phyloP scores from a whole-genome alignment of 2,113 vertebrate species.

The Megaceryle torquata region DNA sequence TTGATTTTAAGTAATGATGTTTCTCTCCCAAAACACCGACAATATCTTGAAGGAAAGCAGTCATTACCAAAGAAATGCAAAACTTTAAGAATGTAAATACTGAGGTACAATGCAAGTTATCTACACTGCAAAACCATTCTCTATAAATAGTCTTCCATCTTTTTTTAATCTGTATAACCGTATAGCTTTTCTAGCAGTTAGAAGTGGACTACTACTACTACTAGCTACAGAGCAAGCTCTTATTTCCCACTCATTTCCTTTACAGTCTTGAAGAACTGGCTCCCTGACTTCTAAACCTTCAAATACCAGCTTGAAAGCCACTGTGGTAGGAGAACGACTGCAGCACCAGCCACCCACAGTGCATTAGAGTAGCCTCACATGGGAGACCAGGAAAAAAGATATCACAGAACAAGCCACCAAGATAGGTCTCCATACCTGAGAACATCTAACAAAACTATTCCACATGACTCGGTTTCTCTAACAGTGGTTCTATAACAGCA shows the following conservation, averaged over 20 bases:
- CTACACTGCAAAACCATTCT: background rate
- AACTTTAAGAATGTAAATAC: background rate
- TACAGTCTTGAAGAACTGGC: background rate
- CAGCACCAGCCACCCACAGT: background rate
- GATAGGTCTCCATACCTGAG: fast-evolving
- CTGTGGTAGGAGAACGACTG: fast-evolving
- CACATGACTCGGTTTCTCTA: background rate
- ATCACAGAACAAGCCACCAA: background rate
- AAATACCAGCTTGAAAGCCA: background rate
- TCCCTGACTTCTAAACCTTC: background rate
- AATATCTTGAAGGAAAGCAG: background rate
- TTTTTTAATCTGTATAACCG: background rate
- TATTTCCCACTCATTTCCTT: background rate
- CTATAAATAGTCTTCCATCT: background rate
- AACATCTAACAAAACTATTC: background rate
- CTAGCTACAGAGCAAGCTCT: background rate
- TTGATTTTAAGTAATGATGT: background rate
- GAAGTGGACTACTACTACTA: background rate
- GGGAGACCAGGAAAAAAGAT: too few species aligned
- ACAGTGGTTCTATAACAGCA: fast-evolving
- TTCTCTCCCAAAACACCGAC: background rate
- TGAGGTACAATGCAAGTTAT: fast-evolving
- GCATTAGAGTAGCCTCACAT: fast-evolving
- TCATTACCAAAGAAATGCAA: background rate
- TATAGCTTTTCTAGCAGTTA: background rate